Conservation (phyloP, 2,888 invertebrate species). For the Dichetophora obliterata region DNA sequence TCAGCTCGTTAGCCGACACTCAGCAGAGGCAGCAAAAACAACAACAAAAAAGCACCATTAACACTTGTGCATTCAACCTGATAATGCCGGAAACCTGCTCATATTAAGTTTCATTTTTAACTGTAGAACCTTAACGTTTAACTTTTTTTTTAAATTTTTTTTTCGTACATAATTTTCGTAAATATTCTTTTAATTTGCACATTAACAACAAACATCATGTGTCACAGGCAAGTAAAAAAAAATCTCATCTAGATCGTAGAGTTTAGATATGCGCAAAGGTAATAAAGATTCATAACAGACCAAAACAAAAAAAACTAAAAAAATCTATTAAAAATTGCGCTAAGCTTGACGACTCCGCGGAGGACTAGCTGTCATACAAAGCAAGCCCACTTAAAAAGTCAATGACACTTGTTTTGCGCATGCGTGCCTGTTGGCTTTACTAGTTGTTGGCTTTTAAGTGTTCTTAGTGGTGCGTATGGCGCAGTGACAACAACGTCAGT, state of each 20-base stretch:
- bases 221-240: too few species aligned
- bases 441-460: too few species aligned
- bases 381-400: slow-evolving; percentile 20
- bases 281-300: background rate
- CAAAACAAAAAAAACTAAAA: background rate
- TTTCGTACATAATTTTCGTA: background rate
- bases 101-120: background rate
- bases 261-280: background rate
- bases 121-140: background rate
- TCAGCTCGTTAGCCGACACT: too few species aligned
- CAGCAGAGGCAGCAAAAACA: too few species aligned
- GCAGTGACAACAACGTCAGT: too few species aligned
- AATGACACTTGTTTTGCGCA: slow-evolving; percentile 20
- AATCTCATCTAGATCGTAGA: too few species aligned
- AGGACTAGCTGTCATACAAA: background rate
- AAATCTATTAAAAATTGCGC: background rate
- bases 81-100: background rate
- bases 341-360: slow-evolving; percentile 9
- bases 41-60: too few species aligned
- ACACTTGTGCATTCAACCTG: too few species aligned
- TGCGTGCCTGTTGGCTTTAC: background rate
- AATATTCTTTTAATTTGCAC: slow-evolving; percentile 19
- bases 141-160: background rate
- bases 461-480: too few species aligned
- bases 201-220: background rate